Evolutionary conservation across 2,888 invertebrate species (phyloP).

Genomic region (Phasia obesa): DNA sequence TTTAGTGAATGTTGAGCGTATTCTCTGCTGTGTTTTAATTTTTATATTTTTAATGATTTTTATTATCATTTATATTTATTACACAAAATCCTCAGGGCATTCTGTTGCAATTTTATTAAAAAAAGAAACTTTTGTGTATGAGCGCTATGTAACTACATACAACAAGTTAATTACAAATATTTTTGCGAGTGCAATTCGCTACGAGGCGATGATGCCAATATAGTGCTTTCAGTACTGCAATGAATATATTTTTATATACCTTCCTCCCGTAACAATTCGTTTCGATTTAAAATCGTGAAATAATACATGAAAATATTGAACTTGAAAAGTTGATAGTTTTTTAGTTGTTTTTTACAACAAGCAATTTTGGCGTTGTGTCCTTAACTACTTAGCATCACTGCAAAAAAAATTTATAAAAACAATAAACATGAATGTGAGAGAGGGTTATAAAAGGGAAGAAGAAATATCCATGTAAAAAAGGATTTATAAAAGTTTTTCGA

Average conservation of each 20-base stretch:
- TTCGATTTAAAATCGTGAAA: background rate
- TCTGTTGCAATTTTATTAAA: slow-evolving; percentile 61
- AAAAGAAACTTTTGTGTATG: slow-evolving; percentile 30
- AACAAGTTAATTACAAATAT: slow-evolving; percentile 67
- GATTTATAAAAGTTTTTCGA: slow-evolving; percentile 73
- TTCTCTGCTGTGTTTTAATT: slow-evolving; percentile 29
- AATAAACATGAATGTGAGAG: slow-evolving; percentile 19
- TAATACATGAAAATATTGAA: background rate
- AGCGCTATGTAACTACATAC: slow-evolving; percentile 24
- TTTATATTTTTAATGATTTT: slow-evolving; percentile 64
- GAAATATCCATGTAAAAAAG: slow-evolving; percentile 41
- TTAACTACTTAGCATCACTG: slow-evolving; percentile 26
- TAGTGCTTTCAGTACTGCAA: background rate
- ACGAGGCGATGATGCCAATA: slow-evolving; percentile 2
- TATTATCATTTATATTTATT: slow-evolving; percentile 66
- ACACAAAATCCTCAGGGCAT: slow-evolving; percentile 54
- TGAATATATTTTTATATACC: background rate
- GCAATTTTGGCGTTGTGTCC: background rate
- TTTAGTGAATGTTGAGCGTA: background rate
- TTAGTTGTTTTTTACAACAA: too few species aligned
- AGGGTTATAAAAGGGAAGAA: slow-evolving; percentile 11
- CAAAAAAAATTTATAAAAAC: slow-evolving; percentile 42
- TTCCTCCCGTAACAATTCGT: background rate
- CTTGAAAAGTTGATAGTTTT: background rate
- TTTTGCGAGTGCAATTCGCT: slow-evolving; percentile 43